phyloP scores from a whole-genome alignment of 2,888 invertebrate species.

The Dorcus hopei region DNA sequence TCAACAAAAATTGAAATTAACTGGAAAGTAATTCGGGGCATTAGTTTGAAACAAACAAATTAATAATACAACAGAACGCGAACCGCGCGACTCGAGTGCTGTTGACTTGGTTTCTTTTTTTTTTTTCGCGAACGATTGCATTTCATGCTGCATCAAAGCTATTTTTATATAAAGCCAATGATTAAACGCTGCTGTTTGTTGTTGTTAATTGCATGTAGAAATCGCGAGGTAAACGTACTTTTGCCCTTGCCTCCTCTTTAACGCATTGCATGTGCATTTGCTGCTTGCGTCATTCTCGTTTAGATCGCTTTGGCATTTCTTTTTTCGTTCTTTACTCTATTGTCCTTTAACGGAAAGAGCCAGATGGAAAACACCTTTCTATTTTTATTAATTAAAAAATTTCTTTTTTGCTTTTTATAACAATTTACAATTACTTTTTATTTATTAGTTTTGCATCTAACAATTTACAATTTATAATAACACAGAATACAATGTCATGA shows the following conservation, averaged over 20 bases:
- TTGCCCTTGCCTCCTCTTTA: slow-evolving; percentile 42
- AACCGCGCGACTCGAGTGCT: neutral
- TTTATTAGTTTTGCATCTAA: too few relatives aligned
- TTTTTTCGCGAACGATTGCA: slow-evolving; percentile 1
- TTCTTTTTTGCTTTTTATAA: too few relatives aligned
- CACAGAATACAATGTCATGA: too few relatives aligned
- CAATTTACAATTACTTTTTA: too few relatives aligned
- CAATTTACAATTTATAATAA: too few relatives aligned
- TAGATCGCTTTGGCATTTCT: too few relatives aligned
- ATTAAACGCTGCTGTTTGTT: slow-evolving; percentile 11
- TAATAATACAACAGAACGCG: neutral
- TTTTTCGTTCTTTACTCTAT: too few relatives aligned
- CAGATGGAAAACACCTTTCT: too few relatives aligned
- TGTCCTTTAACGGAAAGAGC: too few relatives aligned
- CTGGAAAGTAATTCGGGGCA: neutral
- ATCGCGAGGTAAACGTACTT: slow-evolving; percentile 46
- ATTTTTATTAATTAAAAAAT: too few relatives aligned
- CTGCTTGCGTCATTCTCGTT: neutral
- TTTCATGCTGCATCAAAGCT: slow-evolving; percentile 1
- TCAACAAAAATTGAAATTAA: too few relatives aligned
- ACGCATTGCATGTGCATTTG: neutral
- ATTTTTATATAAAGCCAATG: slow-evolving; percentile 6
- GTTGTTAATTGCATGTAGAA: slow-evolving; percentile 16
- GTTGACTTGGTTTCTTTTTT: neutral
- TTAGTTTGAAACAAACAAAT: neutral